Evolutionary conservation across 1,140 invertebrate genomes (phyloP).

Genomic region (Leptopilina clavipes): DNA sequence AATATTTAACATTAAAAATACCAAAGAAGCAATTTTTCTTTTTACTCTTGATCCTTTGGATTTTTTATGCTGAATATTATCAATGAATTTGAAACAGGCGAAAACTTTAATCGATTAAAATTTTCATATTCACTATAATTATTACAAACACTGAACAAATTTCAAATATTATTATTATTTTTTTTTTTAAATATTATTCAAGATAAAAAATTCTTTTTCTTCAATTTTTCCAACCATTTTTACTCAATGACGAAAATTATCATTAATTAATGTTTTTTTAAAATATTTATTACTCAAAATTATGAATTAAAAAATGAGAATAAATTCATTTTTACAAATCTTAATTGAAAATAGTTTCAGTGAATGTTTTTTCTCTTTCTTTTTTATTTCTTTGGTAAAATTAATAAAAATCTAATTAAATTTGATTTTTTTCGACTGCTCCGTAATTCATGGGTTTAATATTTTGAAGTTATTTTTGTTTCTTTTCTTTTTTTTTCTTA

Average conservation of each 20-base stretch:
- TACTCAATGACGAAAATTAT: too few species aligned
- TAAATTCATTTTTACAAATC: too few species aligned
- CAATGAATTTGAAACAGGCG: conserved; percentile 23
- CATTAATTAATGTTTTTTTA: neutral
- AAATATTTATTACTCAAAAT: neutral
- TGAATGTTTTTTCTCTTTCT: neutral
- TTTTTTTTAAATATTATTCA: too few species aligned
- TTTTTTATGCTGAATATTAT: neutral
- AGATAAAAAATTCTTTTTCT: too few species aligned
- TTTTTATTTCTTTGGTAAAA: neutral
- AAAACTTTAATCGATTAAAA: neutral
- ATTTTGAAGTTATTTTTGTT: conserved; percentile 29
- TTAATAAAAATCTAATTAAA: conserved; percentile 1
- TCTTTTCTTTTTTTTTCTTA: conserved; percentile 36
- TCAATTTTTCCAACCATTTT: neutral
- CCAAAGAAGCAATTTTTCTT: neutral
- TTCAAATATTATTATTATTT: too few species aligned
- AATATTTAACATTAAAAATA: neutral
- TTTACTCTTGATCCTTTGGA: neutral
- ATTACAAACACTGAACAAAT: too few species aligned
- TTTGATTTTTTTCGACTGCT: conserved; percentile 29
- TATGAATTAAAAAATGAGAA: too few species aligned
- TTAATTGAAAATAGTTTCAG: too few species aligned
- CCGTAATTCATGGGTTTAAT: neutral
- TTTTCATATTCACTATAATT: too few species aligned